A percentile compares a stretch with the other conserved stretches of the same genome.
phyloP scores from a whole-genome alignment of 2,797 vertebrate species.

The Buceros bicornis region DNA sequence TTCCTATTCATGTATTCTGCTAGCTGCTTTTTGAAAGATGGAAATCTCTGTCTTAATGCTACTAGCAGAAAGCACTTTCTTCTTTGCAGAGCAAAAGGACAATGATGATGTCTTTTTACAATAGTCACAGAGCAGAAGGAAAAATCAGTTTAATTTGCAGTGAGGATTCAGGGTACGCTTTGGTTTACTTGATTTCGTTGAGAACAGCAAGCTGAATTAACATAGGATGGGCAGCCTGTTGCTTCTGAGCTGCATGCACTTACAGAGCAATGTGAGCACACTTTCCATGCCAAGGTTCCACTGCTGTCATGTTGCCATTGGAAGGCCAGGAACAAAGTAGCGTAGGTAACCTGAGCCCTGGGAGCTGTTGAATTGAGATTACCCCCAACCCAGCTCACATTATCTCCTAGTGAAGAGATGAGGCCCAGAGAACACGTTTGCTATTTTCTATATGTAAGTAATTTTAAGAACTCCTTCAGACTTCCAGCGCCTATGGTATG shows the following conservation, averaged over 20 bases:
- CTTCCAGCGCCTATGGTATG: accelerated
- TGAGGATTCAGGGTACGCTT: not conserved
- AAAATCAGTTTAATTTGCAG: not conserved
- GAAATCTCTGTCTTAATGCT: not conserved
- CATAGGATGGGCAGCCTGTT: accelerated
- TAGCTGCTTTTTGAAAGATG: not conserved
- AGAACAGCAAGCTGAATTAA: not conserved
- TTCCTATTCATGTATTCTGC: not conserved
- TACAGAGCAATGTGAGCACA: accelerated
- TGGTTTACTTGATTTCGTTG: not conserved
- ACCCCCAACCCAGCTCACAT: accelerated
- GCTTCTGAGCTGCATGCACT: accelerated
- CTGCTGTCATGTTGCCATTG: accelerated
- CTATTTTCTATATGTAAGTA: accelerated
- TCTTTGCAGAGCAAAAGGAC: not conserved
- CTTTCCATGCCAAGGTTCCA: not conserved
- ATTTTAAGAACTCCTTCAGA: not conserved
- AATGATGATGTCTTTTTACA: not conserved
- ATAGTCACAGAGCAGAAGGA: not conserved
- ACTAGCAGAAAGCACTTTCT: not conserved
- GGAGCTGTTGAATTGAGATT: not conserved
- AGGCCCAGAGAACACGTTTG: not conserved
- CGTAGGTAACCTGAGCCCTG: not conserved
- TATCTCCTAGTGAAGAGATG: not conserved
- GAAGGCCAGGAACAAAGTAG: not conserved